Base-by-base conservation (phyloP, 2,888 invertebrate genomes). In the Aleiodes alternator region DNA sequence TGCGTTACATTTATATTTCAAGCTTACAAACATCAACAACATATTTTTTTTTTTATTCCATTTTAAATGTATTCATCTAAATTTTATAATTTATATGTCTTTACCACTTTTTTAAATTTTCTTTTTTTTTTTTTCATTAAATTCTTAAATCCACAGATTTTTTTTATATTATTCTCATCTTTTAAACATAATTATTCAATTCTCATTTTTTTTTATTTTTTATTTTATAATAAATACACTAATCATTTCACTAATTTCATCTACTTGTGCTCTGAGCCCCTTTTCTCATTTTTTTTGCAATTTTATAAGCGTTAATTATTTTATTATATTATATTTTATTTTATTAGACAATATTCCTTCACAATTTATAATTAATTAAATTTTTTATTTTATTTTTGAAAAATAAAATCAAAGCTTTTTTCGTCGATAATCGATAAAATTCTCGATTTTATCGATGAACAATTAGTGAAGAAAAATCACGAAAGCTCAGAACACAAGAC, bases 1-100 rank as follows among this genome's bases (percentile, higher is more conserved):
- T 86, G 87, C 87, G 82, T 85, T 87, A 88, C 87, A 88, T 83
- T 87, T 88, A 87, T 87, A 87, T 87, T 87, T 88, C 84, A 88
- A 88, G 87, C 87, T 87, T 87, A 88, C 88, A 88, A 88, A 88
- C 87, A 88, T 86, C 87, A 88, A 88, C 87, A 86, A 86, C 83
- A 86, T 83, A 84, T 85, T 84, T 83, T 82, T 78, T 78, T 23
- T 23, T 23, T 80, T 80, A 78, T 78, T 79, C 69, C n/a, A 77
- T 79, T 61, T 72, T 72, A 38, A 14, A 23, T 31, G 29, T 31
- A 31, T 31, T 31, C 55, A 8, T 34, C 23, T 34, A 16, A 53
- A 61, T 50, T 64, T 69, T 71, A 72, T 73, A 51, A 68, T 74
- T 73, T 68, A 74, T 68, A 74, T 34, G 53, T 69, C 50, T 59